Conservation (phyloP, 2,797 vertebrate species). For the Ctenochaetus hawaiiensis region DNA sequence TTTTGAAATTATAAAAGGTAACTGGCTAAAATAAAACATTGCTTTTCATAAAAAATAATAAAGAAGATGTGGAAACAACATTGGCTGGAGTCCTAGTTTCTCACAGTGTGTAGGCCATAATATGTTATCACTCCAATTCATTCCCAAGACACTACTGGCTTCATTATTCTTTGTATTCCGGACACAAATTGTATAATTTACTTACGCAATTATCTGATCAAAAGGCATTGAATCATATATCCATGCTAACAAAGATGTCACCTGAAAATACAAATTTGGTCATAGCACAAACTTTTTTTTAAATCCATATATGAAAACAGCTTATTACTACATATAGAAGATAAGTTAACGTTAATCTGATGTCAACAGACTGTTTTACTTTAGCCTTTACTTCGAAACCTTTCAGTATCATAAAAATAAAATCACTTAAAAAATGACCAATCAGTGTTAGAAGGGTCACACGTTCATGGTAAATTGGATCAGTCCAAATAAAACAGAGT, state of each 20-base stretch:
- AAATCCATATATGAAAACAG: background rate
- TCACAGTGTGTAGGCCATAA: background rate
- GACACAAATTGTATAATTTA: background rate
- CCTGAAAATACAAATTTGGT: background rate
- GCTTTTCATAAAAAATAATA: background rate
- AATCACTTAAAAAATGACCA: background rate
- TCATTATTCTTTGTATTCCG: background rate
- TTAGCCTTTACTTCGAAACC: background rate
- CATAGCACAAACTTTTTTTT: background rate
- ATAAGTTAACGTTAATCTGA: background rate
- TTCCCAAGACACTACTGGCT: background rate
- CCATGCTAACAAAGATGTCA: background rate
- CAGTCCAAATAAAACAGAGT: background rate
- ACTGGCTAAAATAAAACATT: background rate
- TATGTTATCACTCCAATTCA: background rate
- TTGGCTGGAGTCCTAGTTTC: background rate
- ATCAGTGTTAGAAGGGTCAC: background rate
- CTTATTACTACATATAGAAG: background rate
- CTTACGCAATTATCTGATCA: background rate
- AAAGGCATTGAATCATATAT: background rate
- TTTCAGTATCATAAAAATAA: background rate
- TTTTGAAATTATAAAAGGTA: background rate
- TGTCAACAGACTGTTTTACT: background rate
- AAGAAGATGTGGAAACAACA: background rate
- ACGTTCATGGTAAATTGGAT: background rate